phyloP scores from a whole-genome alignment of 2,888 invertebrate genomes.

The Meganola albula region DNA sequence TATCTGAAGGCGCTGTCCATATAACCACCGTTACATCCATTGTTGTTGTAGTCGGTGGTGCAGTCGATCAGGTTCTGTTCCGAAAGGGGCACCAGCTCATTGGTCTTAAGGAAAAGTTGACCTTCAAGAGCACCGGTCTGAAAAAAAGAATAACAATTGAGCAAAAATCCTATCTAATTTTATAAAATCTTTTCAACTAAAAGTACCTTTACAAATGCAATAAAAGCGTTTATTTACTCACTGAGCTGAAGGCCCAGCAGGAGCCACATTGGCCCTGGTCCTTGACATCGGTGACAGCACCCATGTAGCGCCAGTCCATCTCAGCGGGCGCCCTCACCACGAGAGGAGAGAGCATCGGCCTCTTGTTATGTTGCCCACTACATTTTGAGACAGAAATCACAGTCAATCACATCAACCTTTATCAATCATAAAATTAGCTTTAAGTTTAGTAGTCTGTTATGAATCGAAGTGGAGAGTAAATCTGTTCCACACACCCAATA shows the following conservation, averaged over 20 bases:
- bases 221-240: no score
- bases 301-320: slow-evolving; percentile 91
- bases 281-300: slow-evolving; percentile 92
- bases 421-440: no score
- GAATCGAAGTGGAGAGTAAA: no score
- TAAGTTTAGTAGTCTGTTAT: no score
- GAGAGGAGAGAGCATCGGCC: slow-evolving; percentile 81
- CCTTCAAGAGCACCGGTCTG: slow-evolving; percentile 94
- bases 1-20: slow-evolving; percentile 92
- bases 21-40: slow-evolving; percentile 92
- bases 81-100: slow-evolving; percentile 87
- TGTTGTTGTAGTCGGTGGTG: slow-evolving; percentile 89
- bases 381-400: no score
- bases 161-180: no score
- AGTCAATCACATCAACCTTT: no score
- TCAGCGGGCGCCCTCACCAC: slow-evolving; percentile 83
- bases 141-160: no score
- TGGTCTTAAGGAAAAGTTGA: slow-evolving; percentile 89
- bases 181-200: no score
- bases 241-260: slow-evolving; percentile 95
- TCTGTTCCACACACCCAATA: no score
- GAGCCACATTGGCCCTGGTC: slow-evolving; percentile 95
- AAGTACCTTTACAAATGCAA: no score
- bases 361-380: no score
- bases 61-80: slow-evolving; percentile 97